These are phyloP conservation scores for Aotus griseimembra DNA, from an alignment of 2,797 vertebrate species.

Conservation along the genomic window DNA sequence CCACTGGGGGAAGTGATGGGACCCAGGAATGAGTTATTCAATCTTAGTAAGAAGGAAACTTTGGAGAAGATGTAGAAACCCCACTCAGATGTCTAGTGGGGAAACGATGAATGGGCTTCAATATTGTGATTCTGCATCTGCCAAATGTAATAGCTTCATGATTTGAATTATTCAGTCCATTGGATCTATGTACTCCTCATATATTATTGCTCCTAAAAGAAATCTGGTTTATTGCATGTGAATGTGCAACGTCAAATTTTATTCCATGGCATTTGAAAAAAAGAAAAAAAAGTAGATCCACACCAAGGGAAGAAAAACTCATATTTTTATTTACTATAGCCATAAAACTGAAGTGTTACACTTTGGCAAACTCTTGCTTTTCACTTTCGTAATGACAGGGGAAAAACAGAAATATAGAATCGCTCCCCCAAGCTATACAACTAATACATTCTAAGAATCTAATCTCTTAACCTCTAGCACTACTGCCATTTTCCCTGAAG, in stretches of 20 bases:
- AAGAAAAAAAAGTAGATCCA: background rate
- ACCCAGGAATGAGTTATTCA: slow-evolving; percentile 66
- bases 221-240: background rate
- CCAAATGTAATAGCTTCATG: background rate
- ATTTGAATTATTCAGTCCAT: slow-evolving; percentile 44
- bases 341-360: background rate
- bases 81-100: background rate
- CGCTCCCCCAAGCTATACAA: background rate
- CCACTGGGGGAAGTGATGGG: slow-evolving; percentile 55
- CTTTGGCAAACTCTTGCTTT: background rate
- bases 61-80: background rate
- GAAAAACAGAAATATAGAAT: background rate
- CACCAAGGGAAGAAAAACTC: background rate
- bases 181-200: background rate
- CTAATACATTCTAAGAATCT: background rate
- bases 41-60: slow-evolving; percentile 24
- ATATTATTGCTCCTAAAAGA: background rate
- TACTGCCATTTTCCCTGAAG: background rate
- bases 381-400: background rate
- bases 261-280: background rate
- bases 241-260: background rate
- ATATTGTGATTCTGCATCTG: background rate
- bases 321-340: background rate
- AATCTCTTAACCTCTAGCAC: background rate
- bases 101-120: background rate